Conservation (phyloP, 1,140 invertebrate genomes). For the Orchesella cincta region DNA sequence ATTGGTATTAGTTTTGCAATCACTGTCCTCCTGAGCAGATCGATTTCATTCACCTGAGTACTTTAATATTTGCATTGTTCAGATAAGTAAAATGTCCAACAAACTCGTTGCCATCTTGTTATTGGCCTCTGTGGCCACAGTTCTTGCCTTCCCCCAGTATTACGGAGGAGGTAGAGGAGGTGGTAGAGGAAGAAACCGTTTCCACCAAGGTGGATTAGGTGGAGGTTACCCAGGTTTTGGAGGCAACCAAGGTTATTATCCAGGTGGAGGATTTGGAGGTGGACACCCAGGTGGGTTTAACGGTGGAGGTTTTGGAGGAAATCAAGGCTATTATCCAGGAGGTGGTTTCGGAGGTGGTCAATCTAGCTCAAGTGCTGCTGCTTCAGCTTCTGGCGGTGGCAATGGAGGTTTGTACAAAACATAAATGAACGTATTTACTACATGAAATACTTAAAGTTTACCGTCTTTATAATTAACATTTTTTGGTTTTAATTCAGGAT, state of each 20-base stretch:
- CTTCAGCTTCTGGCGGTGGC: neutral
- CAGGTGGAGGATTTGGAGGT: neutral
- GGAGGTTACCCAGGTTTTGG: neutral
- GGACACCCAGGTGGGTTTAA: neutral
- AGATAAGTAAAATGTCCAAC: neutral
- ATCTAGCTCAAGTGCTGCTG: constrained; percentile 3
- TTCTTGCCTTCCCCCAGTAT: neutral
- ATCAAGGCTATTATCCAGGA: neutral
- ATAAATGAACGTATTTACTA: neutral
- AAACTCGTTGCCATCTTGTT: neutral
- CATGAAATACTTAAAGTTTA: neutral
- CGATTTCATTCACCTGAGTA: neutral
- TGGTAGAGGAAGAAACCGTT: too few relatives aligned
- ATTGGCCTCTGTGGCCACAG: neutral
- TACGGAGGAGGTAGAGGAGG: neutral
- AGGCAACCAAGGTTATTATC: neutral
- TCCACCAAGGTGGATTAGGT: neutral
- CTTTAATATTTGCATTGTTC: neutral
- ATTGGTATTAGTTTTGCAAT: constrained; percentile 19
- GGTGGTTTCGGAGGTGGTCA: constrained; percentile 10
- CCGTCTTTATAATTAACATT: neutral
- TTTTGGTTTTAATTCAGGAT: neutral
- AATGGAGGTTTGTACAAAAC: constrained; percentile 10
- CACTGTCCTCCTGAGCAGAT: neutral
- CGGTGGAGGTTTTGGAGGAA: neutral